These are phyloP conservation scores for Melanotaenia parkinsoni DNA, from an alignment of 2,797 vertebrate species.

Conservation along the genomic window DNA sequence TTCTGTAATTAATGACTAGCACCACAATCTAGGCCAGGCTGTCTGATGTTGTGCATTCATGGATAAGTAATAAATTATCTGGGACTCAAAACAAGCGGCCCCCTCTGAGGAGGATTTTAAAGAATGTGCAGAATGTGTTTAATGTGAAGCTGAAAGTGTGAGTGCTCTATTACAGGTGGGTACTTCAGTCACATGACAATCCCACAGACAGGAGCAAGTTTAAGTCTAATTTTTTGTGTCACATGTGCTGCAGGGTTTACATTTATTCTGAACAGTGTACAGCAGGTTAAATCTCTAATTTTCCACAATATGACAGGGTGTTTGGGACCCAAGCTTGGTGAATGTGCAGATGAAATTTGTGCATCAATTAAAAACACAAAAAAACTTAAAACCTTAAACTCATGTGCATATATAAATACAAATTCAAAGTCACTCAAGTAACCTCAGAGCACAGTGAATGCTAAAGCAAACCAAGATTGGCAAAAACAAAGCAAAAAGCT, in stretches of 20 bases:
- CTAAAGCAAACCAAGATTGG: background rate
- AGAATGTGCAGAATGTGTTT: slow-evolving; percentile 57
- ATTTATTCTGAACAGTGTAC: background rate
- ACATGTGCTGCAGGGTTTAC: slow-evolving; percentile 29
- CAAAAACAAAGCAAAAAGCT: background rate
- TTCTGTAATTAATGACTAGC: background rate
- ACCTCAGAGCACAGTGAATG: background rate
- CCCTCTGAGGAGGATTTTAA: slow-evolving; percentile 43
- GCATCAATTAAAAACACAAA: background rate
- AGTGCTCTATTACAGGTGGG: slow-evolving; percentile 38
- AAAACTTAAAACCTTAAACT: background rate
- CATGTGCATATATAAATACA: background rate
- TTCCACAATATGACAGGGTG: background rate
- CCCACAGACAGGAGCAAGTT: background rate
- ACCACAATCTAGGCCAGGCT: background rate
- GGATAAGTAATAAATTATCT: slow-evolving; percentile 56
- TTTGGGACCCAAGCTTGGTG: background rate
- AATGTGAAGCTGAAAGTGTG: slow-evolving; percentile 21
- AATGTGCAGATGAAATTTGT: background rate
- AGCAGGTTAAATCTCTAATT: background rate
- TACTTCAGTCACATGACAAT: slow-evolving; percentile 30
- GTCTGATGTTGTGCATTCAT: slow-evolving; percentile 58
- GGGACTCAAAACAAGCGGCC: slow-evolving; percentile 48
- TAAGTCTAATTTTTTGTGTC: slow-evolving; percentile 38
- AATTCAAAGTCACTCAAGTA: background rate